These are phyloP conservation scores for Zaprionus lineosus DNA, from an alignment of 2,888 invertebrate genomes.

Conservation along the genomic window DNA sequence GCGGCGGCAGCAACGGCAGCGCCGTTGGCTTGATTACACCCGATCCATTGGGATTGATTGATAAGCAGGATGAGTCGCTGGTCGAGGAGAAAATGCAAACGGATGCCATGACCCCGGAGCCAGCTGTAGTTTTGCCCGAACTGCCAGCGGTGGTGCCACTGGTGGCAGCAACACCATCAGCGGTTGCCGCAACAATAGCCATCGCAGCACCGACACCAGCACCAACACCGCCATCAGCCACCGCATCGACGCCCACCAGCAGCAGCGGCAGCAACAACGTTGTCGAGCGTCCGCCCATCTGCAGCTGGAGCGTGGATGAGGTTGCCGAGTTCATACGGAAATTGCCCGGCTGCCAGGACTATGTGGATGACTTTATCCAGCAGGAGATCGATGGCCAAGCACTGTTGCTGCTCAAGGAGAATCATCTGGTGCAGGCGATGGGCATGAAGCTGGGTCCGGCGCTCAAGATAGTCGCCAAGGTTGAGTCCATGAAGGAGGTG, in stretches of 20 bases:
- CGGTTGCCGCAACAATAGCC: constrained; percentile 1
- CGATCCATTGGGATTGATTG: constrained; percentile 55
- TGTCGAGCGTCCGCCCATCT: constrained; percentile 77
- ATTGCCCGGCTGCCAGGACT: constrained; percentile 94
- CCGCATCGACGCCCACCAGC: constrained; percentile 6
- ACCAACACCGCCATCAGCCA: constrained; percentile 2
- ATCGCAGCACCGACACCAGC: constrained; percentile 2
- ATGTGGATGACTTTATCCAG: constrained; percentile 96
- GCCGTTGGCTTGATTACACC: constrained; percentile 42
- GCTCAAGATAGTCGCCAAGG: constrained; percentile 96
- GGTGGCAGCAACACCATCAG: constrained; percentile 2
- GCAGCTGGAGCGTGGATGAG: constrained; percentile 88
- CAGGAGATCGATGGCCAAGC: constrained; percentile 99
- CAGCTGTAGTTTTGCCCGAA: constrained; percentile 16
- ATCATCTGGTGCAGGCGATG: constrained; percentile 96
- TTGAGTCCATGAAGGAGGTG: constrained; percentile 88
- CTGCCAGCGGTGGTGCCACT: constrained; percentile 14
- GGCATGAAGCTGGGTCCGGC: constrained; percentile 98
- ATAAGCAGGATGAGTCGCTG: constrained; percentile 67
- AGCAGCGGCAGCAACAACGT: constrained; percentile 24
- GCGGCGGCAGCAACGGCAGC: constrained; percentile 38
- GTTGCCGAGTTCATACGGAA: constrained; percentile 95
- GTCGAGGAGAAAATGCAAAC: constrained; percentile 72
- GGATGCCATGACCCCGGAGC: constrained; percentile 38
- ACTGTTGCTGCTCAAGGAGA: constrained; percentile 93